Evolutionary conservation across 53 echinoderm and acorn worm species (phyloP).

Genomic region (Arbacia lixula): DNA sequence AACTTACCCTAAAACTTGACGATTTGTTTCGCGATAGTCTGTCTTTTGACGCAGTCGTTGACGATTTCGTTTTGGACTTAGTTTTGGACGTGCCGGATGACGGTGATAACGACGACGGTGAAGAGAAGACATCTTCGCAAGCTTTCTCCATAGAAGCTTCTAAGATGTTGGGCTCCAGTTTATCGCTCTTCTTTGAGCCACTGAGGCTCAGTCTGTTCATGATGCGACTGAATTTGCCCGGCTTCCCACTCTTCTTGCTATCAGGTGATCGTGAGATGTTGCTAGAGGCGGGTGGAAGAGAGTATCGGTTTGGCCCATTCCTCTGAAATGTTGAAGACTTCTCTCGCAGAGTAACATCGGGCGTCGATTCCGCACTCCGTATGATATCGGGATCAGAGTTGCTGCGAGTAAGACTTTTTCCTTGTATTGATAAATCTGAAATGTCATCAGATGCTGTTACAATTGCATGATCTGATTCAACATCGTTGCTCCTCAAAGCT

Average conservation of each 20-base stretch:
- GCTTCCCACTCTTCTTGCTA: conserved; percentile 52
- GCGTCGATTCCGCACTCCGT: conserved; percentile 34
- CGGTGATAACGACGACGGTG: conserved; percentile 2
- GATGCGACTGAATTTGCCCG: conserved; percentile 49
- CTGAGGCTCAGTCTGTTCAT: conserved; percentile 55
- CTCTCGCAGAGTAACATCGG: conserved; percentile 23
- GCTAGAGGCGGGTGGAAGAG: conserved; percentile 14
- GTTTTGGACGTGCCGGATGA: too few relatives aligned
- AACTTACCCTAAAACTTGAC: neutral
- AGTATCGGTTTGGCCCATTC: conserved; percentile 39
- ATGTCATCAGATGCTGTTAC: neutral
- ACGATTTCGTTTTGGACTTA: neutral
- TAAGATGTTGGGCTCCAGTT: neutral
- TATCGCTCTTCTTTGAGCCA: conserved; percentile 36
- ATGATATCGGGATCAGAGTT: conserved; percentile 35
- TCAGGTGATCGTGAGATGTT: conserved; percentile 23
- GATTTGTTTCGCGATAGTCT: conserved; percentile 28
- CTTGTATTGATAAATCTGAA: neutral
- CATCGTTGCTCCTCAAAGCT: neutral
- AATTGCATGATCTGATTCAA: neutral
- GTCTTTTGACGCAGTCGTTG: conserved; percentile 1
- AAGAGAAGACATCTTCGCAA: conserved; percentile 14
- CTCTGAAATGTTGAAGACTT: neutral
- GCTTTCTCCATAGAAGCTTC: neutral
- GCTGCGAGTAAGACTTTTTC: neutral